phyloP scores from a whole-genome alignment of 2,113 vertebrate species.

The Eolophus roseicapilla region DNA sequence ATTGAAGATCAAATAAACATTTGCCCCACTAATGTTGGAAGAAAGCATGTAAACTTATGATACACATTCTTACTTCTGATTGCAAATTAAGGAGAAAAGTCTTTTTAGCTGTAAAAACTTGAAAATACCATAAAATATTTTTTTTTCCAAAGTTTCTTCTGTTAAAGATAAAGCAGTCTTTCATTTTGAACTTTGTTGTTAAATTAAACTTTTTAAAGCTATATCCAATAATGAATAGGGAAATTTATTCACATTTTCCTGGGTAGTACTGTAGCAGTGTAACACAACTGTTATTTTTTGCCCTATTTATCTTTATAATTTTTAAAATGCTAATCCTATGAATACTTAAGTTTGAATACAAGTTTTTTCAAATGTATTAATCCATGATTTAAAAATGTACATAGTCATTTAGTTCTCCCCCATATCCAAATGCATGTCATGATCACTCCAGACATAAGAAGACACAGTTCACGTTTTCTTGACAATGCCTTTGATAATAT shows the following conservation, averaged over 20 bases:
- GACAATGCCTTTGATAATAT: slow-evolving; percentile 79
- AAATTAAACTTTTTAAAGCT: not conserved
- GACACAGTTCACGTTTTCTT: slow-evolving; percentile 75
- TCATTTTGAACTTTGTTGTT: not conserved
- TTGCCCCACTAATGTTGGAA: not conserved
- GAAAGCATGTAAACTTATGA: not conserved
- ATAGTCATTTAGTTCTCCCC: slow-evolving; percentile 34
- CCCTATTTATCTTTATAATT: not conserved
- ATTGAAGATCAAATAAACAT: not conserved
- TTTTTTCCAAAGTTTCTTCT: not conserved
- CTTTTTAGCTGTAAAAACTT: not conserved
- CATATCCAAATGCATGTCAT: slow-evolving; percentile 68
- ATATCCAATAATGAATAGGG: not conserved
- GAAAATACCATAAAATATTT: not conserved
- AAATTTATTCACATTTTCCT: not conserved
- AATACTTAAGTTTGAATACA: not conserved
- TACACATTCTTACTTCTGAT: not conserved
- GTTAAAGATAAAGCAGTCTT: not conserved
- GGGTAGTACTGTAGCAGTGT: not conserved
- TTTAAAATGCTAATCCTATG: not conserved
- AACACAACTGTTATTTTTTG: not conserved
- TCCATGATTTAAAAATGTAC: not conserved
- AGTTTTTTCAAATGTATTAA: not conserved
- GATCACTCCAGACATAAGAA: slow-evolving; percentile 56
- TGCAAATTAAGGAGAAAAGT: not conserved